Evolutionary conservation across 2,797 vertebrate genomes (phyloP), one percentile per base, ranked within the genome.

Genomic region (Cirrhinus mrigala): DNA sequence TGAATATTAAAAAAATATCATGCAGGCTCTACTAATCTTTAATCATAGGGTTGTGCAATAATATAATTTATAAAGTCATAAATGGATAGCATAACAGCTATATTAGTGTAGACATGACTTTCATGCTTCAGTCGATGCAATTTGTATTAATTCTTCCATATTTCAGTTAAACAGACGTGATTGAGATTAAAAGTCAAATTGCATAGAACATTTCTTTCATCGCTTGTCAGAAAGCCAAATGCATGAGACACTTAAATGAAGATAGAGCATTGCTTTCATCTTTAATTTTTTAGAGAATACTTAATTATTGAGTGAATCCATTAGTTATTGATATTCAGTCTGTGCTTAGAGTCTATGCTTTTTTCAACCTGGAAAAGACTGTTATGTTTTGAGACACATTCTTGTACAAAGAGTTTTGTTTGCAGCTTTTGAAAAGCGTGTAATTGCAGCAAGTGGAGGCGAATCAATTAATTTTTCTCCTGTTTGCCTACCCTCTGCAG

Each of bases 121-220:
- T 44, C 33, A 24, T 6, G 22, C 33, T 71, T 56, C 52, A 71
- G 16, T 37, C 48, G 52, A 46, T 73, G 68, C 12, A 48, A 73
- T 62, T 73, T 46, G 3, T n/a, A 58, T 82, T 33, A 1, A 73
- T 62, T 50, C 15, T 58, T 73, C 37, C 6, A 48, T 62, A 33
- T 74, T 37, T 62, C 1, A 73, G 24, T 37, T 16, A 48, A 82
- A 60, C 20, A 64, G 70, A 24, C 0, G 0, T 62, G 14, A 50
- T 50, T 74, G 70, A 73, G 11, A n/a, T 46, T 73, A 48, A 73
- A 73, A 73, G 20, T 60, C 40, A 62, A 62, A 62, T n/a, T 33
- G 24, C 81, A 60, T 14, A 33, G 80, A 74, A 75, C 22, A 64
- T 75, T 16, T 50, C 56, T 83, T 83, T 83, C 12, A 75, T 75